These are phyloP conservation scores for Philonicus albiceps DNA, from an alignment of 2,888 invertebrate genomes.

Conservation along the genomic window DNA sequence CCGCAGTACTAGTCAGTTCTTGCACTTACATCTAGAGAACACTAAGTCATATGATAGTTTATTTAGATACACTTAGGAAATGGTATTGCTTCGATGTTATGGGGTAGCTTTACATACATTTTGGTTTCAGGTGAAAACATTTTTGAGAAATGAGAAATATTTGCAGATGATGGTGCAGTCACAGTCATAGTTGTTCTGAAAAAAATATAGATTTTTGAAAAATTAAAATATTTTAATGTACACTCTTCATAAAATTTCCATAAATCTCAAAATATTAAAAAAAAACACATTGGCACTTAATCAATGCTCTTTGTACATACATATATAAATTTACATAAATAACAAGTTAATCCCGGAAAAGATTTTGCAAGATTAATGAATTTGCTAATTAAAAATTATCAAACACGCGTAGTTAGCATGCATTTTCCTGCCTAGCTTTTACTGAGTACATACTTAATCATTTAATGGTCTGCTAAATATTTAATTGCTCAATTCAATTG, in stretches of 20 bases:
- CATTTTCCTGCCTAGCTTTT: not conserved
- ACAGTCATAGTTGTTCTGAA: constrained; percentile 20
- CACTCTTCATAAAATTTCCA: not conserved
- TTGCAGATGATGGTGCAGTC: constrained; percentile 9
- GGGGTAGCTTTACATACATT: not conserved
- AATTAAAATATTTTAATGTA: not conserved
- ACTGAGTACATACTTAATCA: not conserved
- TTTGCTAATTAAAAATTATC: constrained; percentile 8
- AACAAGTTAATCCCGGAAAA: not conserved
- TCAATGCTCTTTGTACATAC: not conserved
- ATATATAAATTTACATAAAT: not conserved
- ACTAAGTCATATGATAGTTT: constrained; percentile 21
- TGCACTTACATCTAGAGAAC: constrained; percentile 18
- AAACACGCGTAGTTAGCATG: not conserved
- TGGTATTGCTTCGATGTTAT: constrained; percentile 14
- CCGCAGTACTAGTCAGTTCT: constrained; percentile 29
- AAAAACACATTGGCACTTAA: not conserved
- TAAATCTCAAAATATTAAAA: not conserved
- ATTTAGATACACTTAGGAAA: not conserved
- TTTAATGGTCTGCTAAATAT: constrained; percentile 24
- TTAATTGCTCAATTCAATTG: constrained; percentile 21
- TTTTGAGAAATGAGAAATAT: not conserved
- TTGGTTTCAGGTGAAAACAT: not conserved
- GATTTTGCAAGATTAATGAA: not conserved
- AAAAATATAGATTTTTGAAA: not conserved